Evolutionary conservation across 1,140 invertebrate species (phyloP).

Genomic region (Trichonephila clavipes): DNA sequence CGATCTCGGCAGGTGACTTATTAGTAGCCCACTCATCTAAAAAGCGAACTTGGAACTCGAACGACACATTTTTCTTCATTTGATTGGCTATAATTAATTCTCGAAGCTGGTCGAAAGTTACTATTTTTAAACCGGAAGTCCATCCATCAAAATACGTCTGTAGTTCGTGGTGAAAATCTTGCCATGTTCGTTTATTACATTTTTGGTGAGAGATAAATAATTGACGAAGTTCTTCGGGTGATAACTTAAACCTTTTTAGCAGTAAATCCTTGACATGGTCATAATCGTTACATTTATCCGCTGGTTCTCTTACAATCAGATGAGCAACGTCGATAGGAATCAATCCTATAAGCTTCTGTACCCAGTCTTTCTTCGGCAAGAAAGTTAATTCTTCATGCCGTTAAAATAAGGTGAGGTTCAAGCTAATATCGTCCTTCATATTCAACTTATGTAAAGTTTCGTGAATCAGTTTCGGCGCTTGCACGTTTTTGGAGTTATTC

Average conservation of each 20-base stretch:
- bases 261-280: slow-evolving; percentile 7
- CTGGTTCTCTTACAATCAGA: background rate
- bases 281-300: background rate
- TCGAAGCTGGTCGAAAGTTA: background rate
- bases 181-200: background rate
- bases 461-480: background rate
- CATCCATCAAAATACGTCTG: slow-evolving; percentile 23
- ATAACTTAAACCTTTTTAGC: slow-evolving; percentile 25
- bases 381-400: background rate
- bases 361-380: background rate
- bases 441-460: background rate
- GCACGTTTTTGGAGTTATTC: background rate
- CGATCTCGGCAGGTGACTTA: too few species aligned
- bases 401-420: slow-evolving; percentile 1
- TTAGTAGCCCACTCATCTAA: too few species aligned
- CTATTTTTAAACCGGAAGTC: background rate
- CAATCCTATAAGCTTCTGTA: background rate
- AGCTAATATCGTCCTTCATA: background rate
- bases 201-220: background rate
- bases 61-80: too few species aligned
- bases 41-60: too few species aligned
- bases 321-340: background rate
- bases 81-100: background rate
- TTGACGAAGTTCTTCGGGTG: background rate
- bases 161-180: slow-evolving; percentile 11